Conservation (phyloP, 1,140 invertebrate species). For the Chironomus tepperi region DNA sequence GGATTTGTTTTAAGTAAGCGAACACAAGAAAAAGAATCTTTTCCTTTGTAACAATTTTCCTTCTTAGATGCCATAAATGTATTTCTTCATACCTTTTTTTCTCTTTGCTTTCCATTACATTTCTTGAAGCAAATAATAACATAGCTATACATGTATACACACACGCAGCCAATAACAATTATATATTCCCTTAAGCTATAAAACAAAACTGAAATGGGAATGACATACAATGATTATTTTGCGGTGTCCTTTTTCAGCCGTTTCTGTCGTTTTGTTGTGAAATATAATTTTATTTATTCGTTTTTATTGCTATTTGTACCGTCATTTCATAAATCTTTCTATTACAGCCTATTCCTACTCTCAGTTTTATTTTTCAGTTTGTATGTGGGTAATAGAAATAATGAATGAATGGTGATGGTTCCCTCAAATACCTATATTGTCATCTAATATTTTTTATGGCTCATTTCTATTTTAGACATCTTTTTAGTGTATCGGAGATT, state of each 20-base stretch:
- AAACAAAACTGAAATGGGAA: constrained; percentile 18
- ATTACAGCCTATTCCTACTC: not conserved
- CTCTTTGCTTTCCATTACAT: not conserved
- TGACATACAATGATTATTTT: constrained; percentile 19
- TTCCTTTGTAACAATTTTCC: no score
- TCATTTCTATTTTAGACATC: no score
- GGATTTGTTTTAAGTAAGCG: constrained; percentile 9
- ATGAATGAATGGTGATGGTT: no score
- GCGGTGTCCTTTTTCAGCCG: constrained; percentile 8
- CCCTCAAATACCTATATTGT: no score
- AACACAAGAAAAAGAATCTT: not conserved
- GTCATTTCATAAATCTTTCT: not conserved
- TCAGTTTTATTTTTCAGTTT: no score
- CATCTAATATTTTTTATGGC: no score
- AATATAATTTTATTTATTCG: constrained; percentile 17
- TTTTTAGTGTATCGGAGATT: no score
- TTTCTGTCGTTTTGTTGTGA: not conserved
- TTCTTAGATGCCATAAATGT: not conserved
- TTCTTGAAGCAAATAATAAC: not conserved
- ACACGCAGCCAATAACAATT: constrained; percentile 18
- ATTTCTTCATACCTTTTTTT: not conserved
- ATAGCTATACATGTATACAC: not conserved
- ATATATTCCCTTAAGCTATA: constrained; percentile 15
- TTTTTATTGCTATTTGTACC: not conserved
- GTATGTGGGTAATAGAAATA: no score